phyloP scores from a whole-genome alignment of 2,797 vertebrate genomes.

The Rhincodon typus region DNA sequence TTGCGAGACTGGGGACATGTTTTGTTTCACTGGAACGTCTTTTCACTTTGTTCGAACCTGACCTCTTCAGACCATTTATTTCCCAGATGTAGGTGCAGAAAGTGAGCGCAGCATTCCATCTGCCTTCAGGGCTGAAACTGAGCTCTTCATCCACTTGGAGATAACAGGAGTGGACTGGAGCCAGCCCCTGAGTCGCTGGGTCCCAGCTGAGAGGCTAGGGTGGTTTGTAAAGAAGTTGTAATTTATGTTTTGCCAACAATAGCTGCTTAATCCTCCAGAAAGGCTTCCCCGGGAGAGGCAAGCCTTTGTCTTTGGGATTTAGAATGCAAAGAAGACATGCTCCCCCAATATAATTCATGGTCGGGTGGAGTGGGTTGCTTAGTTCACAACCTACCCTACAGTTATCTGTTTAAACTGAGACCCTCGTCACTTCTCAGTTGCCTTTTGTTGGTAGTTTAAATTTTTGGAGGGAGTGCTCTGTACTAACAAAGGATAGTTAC shows the following conservation, averaged over 20 bases:
- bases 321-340: constrained; percentile 47
- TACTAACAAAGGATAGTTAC: constrained; percentile 45
- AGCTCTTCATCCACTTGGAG: constrained; percentile 50
- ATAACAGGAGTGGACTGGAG: constrained; percentile 44
- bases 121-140: constrained; percentile 44
- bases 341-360: constrained; percentile 71
- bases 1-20: neutral
- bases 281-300: constrained; percentile 59
- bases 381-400: constrained; percentile 61
- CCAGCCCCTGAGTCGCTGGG: constrained; percentile 47
- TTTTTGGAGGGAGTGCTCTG: constrained; percentile 49
- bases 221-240: constrained; percentile 71
- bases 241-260: constrained; percentile 95
- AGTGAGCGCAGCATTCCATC: constrained; percentile 53
- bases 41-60: neutral
- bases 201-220: constrained; percentile 63
- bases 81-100: constrained; percentile 32
- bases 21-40: neutral
- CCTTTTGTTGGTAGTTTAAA: constrained; percentile 44
- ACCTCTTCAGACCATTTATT: neutral
- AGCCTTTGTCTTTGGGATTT: constrained; percentile 60
- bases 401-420: constrained; percentile 55
- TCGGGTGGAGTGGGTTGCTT: constrained; percentile 55
- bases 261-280: constrained; percentile 75
- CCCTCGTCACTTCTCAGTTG: constrained; percentile 53